A percentile compares a stretch with the other conserved stretches of the same genome.
These are phyloP conservation scores for Fukomys damarensis DNA, from an alignment of 2,113 vertebrate genomes.

Conservation along the genomic window DNA sequence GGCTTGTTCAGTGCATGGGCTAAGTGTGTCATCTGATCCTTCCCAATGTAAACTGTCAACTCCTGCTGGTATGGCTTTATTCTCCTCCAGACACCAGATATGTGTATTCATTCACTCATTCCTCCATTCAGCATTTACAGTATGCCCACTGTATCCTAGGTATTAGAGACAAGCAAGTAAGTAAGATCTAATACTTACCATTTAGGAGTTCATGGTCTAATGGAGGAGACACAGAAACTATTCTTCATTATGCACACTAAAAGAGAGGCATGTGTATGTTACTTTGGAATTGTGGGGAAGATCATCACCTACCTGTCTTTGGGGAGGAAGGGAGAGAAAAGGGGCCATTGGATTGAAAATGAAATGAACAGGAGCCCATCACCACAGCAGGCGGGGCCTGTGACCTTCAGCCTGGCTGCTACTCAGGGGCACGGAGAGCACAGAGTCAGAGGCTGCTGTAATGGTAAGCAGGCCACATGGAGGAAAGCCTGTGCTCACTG, in stretches of 20 bases:
- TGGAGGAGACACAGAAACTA: neutral
- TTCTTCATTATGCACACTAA: neutral
- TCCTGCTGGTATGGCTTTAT: neutral
- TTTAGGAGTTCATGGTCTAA: neutral
- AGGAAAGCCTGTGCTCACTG: neutral
- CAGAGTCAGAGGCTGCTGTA: neutral
- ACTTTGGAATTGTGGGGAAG: neutral
- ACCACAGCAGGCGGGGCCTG: neutral
- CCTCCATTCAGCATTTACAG: neutral
- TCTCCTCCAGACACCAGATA: neutral
- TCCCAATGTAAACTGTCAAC: neutral
- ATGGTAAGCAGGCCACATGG: neutral
- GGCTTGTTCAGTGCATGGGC: neutral
- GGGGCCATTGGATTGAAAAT: neutral
- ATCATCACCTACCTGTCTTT: neutral
- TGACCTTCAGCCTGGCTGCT: neutral
- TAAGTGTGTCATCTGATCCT: neutral
- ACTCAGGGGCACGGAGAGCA: neutral
- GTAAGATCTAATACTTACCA: neutral
- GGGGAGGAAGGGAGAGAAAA: neutral
- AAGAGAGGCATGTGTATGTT: neutral
- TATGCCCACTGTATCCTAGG: neutral
- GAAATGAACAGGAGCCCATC: neutral
- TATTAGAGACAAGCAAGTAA: neutral
- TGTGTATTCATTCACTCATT: neutral